phyloP scores from a whole-genome alignment of 2,888 invertebrate genomes.

The Nesidiocoris tenuis region DNA sequence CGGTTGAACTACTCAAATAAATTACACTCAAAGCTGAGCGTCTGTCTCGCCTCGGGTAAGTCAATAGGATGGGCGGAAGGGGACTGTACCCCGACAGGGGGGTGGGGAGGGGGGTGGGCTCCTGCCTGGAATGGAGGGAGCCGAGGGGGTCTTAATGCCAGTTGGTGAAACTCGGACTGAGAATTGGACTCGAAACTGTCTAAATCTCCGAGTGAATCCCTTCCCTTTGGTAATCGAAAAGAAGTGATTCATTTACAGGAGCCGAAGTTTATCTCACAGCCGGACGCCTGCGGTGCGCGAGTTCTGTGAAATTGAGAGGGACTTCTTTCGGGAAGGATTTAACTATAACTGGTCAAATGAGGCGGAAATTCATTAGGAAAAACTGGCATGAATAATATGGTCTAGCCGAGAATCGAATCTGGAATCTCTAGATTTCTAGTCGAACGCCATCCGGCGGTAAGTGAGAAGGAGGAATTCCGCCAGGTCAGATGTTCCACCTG shows the following conservation, averaged over 20 bases:
- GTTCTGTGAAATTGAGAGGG: background rate
- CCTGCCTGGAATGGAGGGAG: background rate
- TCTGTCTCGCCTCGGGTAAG: background rate
- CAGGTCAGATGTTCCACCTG: too few relatives aligned
- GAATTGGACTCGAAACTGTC: background rate
- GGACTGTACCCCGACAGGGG: background rate
- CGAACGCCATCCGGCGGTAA: too few relatives aligned
- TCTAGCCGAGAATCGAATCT: too few relatives aligned
- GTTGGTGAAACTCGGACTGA: background rate
- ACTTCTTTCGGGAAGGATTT: too few relatives aligned
- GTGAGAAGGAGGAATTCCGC: too few relatives aligned
- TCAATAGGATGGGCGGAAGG: conserved; percentile 1
- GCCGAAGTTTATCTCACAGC: background rate
- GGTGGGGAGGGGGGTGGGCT: background rate
- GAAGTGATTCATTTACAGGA: background rate
- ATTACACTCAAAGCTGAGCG: background rate
- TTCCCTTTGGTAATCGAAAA: background rate
- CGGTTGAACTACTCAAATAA: background rate
- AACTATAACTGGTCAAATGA: too few relatives aligned
- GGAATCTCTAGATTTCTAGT: too few relatives aligned
- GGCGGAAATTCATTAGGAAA: too few relatives aligned
- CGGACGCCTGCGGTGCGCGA: too few relatives aligned
- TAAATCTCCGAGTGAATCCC: background rate
- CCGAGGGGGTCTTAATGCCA: background rate
- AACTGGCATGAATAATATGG: too few relatives aligned